Base-by-base conservation (phyloP, 1,140 invertebrate species). In the Drosophila novamexicana region DNA sequence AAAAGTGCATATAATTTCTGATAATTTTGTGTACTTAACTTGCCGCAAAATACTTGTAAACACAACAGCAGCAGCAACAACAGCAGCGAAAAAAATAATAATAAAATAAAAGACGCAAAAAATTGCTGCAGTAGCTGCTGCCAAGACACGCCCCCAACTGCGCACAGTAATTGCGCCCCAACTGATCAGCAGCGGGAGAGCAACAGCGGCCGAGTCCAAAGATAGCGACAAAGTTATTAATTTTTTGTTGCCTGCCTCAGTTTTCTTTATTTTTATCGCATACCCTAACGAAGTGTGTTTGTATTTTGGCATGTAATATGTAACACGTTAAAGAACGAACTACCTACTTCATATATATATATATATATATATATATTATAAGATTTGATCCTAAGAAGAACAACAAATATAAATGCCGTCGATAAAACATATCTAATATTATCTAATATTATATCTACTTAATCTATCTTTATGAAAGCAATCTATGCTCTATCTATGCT, bases 11-110 rank as follows among this genome's bases (percentile, higher is more conserved):
- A 65, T 77, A 83, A 86, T 86, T 86, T 86, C 84, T 79, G 76
- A 89, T 89, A 88, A 86, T 86, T 89, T 88, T 88, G 83, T 86
- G 84, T 89, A 88, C 80, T 77, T 86, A 83, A 86, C 69, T 68
- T 67, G 79, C 65, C 37, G 49, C 75, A 67, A 76, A 76, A 75
- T 67, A 66, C 37, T 66, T 57, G 44, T 18, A 56, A 58, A 50
- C 40, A 40, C 32, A 64, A 18, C 34, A 61, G 14, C 42, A 62
- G 22, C 45, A n/a, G 22, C 45, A n/a, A 40, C 32, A 64, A 18
- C 34, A 47, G 14, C 42, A 62, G 22, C 45, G 1, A 52, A 61
- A 42, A 71, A 22, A 65, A 65, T 49, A 63, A 50, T 50, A 50
- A 49, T 62, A 29, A 66, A 39, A 71, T 45, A 56, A 65, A 62